phyloP scores from a whole-genome alignment of 2,888 invertebrate genomes.

The Lingula anatina region DNA sequence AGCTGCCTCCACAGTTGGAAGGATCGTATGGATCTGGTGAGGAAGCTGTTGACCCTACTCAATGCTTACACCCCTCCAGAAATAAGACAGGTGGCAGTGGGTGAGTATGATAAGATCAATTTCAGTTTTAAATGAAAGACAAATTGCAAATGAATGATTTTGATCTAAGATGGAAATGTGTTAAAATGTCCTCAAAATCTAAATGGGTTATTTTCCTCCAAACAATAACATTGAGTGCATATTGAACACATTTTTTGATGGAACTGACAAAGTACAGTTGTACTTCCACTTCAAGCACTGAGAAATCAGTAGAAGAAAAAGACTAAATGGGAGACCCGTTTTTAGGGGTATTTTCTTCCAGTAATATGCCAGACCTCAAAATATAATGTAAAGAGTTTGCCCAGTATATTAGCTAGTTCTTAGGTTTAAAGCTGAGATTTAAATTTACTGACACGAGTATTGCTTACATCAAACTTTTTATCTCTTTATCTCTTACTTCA shows the following conservation, averaged over 20 bases:
- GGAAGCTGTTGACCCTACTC: conserved; percentile 77
- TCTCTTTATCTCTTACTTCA: conserved; percentile 37
- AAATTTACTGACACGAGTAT: not conserved
- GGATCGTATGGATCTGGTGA: conserved; percentile 83
- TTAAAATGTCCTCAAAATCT: not conserved
- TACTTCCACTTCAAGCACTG: no score
- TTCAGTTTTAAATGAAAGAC: no score
- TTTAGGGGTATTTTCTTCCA: no score
- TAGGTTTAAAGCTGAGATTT: no score
- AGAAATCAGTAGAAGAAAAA: no score
- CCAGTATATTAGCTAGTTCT: no score
- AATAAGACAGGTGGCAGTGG: conserved; percentile 72
- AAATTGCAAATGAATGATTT: no score
- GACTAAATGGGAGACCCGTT: no score
- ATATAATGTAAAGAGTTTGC: no score
- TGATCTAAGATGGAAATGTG: not conserved
- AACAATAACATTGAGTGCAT: not conserved
- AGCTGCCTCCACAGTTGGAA: conserved; percentile 56
- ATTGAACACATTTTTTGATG: not conserved
- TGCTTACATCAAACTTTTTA: not conserved
- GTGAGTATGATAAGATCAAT: no score
- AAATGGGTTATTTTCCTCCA: not conserved
- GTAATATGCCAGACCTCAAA: no score
- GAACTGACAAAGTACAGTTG: no score
- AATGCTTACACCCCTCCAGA: conserved; percentile 86